phyloP scores from a whole-genome alignment of 2,797 vertebrate genomes.

The Acropternis orthonyx region DNA sequence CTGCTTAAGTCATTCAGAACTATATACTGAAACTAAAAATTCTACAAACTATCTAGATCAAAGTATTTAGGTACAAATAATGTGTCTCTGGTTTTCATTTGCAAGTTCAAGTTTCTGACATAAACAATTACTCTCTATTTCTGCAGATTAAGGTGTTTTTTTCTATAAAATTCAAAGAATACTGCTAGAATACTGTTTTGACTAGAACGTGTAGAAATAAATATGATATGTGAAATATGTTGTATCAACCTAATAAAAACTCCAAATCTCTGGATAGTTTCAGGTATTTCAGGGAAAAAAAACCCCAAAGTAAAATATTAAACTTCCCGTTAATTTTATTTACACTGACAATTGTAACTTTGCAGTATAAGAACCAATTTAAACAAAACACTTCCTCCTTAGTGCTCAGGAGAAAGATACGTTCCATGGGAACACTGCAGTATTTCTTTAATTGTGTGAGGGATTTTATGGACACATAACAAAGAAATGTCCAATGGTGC shows the following conservation, averaged over 20 bases:
- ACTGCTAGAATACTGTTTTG: background rate
- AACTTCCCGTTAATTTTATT: background rate
- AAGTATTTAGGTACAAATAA: background rate
- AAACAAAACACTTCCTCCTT: background rate
- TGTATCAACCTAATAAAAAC: background rate
- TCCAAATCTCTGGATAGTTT: background rate
- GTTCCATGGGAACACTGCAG: accelerated
- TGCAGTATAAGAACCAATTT: background rate
- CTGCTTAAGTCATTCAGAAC: background rate
- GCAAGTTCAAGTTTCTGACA: background rate
- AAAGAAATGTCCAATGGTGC: background rate
- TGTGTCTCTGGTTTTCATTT: background rate
- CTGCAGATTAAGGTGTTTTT: background rate
- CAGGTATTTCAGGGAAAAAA: background rate
- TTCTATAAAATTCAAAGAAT: background rate
- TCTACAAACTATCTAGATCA: background rate
- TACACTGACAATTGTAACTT: background rate
- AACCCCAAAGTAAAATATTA: background rate
- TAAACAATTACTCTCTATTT: background rate
- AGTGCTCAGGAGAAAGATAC: background rate
- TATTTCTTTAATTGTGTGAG: background rate
- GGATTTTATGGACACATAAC: background rate
- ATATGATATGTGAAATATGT: background rate
- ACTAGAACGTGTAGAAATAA: background rate
- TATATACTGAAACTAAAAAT: background rate